Percentiles rank a stretch among this genome's conserved stretches.
Conservation (phyloP, 2,113 vertebrate species). For the Scalopus aquaticus region DNA sequence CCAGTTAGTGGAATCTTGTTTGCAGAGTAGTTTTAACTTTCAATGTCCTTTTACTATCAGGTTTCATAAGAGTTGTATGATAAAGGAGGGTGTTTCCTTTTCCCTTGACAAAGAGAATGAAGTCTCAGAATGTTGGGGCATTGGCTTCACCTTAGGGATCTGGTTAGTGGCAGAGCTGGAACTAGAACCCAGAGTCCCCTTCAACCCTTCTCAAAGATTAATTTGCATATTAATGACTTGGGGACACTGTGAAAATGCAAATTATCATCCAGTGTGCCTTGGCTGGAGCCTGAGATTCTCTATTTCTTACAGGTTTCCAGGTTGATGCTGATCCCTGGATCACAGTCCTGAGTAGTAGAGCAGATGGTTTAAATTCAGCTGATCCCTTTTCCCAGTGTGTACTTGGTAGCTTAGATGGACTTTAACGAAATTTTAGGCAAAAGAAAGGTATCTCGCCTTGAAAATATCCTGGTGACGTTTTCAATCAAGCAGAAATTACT, state of each 20-base stretch:
- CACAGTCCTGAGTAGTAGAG: background rate
- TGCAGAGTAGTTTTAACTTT: conserved; percentile 46
- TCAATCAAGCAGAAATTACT: background rate
- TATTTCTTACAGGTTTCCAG: background rate
- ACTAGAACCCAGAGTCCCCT: background rate
- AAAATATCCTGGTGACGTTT: background rate
- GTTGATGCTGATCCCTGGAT: background rate
- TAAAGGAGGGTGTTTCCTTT: background rate
- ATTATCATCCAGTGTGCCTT: background rate
- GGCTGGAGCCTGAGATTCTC: background rate
- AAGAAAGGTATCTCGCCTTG: background rate
- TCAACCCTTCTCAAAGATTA: background rate
- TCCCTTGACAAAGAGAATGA: background rate
- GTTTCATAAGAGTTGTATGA: background rate
- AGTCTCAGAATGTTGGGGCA: background rate
- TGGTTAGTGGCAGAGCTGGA: background rate
- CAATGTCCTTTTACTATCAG: background rate
- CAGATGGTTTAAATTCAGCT: background rate
- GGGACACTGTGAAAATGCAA: background rate
- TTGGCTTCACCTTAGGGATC: background rate
- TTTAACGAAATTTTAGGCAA: background rate
- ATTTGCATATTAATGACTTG: background rate
- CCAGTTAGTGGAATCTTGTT: background rate
- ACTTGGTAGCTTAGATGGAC: background rate
- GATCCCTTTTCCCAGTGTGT: background rate